Base-by-base conservation (phyloP, 2,797 vertebrate species). In the Neopelma chrysocephalum region DNA sequence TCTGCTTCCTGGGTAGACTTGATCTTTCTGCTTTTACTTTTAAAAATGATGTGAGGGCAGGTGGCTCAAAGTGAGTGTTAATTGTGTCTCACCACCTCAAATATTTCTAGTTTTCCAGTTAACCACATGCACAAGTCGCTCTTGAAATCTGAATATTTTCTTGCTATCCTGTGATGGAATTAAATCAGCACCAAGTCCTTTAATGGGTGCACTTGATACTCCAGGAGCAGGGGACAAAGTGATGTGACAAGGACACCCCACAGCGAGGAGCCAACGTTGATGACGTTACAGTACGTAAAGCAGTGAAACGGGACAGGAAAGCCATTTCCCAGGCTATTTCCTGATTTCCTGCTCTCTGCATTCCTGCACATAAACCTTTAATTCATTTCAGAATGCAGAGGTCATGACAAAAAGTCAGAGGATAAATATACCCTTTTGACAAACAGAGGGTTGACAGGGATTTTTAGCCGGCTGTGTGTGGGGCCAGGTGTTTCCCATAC, bases 341-440 rank as follows among this genome's bases (percentile, higher is more conserved):
- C 96, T 97, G 97, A 75, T 94, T 97, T 95, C 96, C 97, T 97
- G 95, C 83, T 88, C 95, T 68, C 93, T 83, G 77, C 94, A 86
- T 97, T 97, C 97, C 95, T 96, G 94, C 91, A 87, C 96, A 95
- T 96, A 97, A 98, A 97, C 97, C 95, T 96, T 96, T 97, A 97
- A 98, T 97, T 97, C 97, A 96, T 95, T 96, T 97, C 97, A 97
- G 97, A 97, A 98, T 71, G 95, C 96, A 97, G 85, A 97, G 97
- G 98, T 98, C 97, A 97, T 94, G 77, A 53, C 96, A 94, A 92
- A 97, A 96, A 96, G 93, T 45, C 91, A 38, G 89, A 93, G 92
- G 95, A 96, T 97, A 97, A 96, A 97, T 96, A 95, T 94, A 85
- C 94, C 96, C 96, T 75, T 93, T 66, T 96, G 96, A 96, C 96